Evolutionary conservation across 1,140 invertebrate species (phyloP).

Genomic region (Trissolcus basalis): DNA sequence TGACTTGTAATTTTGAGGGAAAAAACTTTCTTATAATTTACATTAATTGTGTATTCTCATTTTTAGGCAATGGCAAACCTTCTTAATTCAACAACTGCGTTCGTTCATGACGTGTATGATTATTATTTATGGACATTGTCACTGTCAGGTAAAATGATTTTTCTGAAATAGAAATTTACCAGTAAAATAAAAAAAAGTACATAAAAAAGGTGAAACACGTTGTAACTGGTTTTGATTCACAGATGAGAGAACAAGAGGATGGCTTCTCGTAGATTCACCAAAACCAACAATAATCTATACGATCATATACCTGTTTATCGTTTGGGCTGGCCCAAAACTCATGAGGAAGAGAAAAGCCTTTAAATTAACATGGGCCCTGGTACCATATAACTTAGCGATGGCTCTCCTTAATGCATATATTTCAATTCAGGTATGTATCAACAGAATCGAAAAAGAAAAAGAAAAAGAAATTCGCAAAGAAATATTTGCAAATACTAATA

Average conservation of each 20-base stretch:
- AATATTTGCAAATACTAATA: not conserved
- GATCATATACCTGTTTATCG: constrained; percentile 85
- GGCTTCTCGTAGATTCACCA: constrained; percentile 91
- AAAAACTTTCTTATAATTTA: not conserved
- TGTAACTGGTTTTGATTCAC: constrained; percentile 61
- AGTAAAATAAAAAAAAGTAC: not conserved
- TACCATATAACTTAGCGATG: constrained; percentile 92
- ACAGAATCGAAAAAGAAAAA: not conserved
- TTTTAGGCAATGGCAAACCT: constrained; percentile 75
- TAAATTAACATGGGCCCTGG: constrained; percentile 84
- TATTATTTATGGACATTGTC: constrained; percentile 85
- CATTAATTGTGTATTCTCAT: constrained; percentile 23
- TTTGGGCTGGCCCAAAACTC: constrained; percentile 86
- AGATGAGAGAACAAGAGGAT: constrained; percentile 89
- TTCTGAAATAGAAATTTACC: not conserved
- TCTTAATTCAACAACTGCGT: constrained; percentile 80
- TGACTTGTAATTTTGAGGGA: no score
- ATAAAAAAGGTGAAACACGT: not conserved
- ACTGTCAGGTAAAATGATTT: constrained; percentile 77
- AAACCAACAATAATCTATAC: constrained; percentile 86
- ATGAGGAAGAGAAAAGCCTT: constrained; percentile 90
- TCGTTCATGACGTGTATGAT: constrained; percentile 80
- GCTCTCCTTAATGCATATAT: constrained; percentile 91
- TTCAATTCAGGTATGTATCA: constrained; percentile 80
- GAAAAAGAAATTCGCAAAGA: not conserved